Evolutionary conservation across 2,888 invertebrate species (phyloP).

Genomic region (Gastrophysa polygoni): DNA sequence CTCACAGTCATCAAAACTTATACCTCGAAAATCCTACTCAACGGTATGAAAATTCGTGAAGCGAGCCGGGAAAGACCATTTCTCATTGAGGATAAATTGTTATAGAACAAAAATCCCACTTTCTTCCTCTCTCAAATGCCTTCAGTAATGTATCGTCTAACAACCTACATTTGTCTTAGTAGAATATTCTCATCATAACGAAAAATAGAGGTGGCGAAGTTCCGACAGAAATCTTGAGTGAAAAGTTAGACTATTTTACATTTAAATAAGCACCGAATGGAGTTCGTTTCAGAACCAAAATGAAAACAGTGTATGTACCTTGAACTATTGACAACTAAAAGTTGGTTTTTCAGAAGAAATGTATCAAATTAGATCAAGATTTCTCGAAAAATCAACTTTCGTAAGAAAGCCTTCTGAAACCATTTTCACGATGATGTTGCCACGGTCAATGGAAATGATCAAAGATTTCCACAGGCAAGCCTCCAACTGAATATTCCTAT

Average conservation of each 20-base stretch:
- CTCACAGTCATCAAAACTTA: background rate
- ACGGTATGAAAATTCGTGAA: background rate
- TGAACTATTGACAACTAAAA: too few relatives aligned
- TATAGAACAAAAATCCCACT: background rate
- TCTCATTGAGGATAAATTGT: background rate
- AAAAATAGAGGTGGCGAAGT: background rate
- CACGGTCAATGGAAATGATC: too few relatives aligned
- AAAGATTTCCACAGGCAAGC: too few relatives aligned
- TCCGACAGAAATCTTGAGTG: background rate
- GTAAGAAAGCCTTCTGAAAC: too few relatives aligned
- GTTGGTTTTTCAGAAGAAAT: too few relatives aligned
- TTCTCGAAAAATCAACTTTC: too few relatives aligned
- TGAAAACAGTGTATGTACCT: too few relatives aligned
- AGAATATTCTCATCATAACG: background rate
- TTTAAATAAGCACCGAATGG: conserved; percentile 3
- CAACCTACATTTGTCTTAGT: background rate
- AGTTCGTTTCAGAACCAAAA: too few relatives aligned
- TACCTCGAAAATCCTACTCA: background rate
- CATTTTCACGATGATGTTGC: too few relatives aligned
- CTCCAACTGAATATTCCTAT: too few relatives aligned
- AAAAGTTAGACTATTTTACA: conserved; percentile 8
- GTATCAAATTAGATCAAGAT: too few relatives aligned
- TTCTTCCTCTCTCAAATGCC: background rate
- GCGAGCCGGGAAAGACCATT: background rate
- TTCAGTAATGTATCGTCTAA: background rate